phyloP scores from a whole-genome alignment of 35 echinoderm and acorn worm species.

The Chiridota heheva region DNA sequence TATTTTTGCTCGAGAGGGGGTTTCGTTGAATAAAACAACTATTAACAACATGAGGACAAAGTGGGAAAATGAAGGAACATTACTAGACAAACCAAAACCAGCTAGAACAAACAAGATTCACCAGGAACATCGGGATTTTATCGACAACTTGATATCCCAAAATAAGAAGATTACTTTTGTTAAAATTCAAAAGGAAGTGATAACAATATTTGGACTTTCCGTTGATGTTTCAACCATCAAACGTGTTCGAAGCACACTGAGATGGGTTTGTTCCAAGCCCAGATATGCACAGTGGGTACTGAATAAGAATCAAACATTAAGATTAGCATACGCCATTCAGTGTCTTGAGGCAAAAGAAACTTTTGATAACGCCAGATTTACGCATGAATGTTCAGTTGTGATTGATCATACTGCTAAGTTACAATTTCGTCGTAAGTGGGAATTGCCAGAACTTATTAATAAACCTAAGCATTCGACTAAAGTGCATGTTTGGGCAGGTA shows the following conservation, averaged over 20 bases:
- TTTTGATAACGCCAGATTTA: constrained; percentile 4
- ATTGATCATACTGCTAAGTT: neutral
- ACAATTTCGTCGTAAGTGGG: neutral
- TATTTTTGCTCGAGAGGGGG: no score
- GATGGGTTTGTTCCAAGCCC: constrained; percentile 8
- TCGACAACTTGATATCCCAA: neutral
- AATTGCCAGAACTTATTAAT: neutral
- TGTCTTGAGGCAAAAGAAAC: neutral
- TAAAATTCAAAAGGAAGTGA: neutral
- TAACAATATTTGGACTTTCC: neutral
- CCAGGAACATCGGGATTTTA: neutral
- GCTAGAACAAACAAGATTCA: no score
- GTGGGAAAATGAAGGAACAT: no score
- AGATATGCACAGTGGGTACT: neutral
- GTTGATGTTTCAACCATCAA: neutral
- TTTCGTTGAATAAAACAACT: no score
- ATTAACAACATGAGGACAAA: no score
- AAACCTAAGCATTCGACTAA: constrained; percentile 22
- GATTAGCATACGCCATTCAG: neutral
- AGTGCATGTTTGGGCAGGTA: constrained; percentile 46
- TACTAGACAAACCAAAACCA: no score
- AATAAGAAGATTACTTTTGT: constrained; percentile 6
- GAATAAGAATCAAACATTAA: neutral
- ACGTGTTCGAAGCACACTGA: neutral
- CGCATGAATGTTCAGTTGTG: constrained; percentile 35